Evolutionary conservation across 2,113 vertebrate genomes (phyloP).

Genomic region (Neofelis nebulosa): DNA sequence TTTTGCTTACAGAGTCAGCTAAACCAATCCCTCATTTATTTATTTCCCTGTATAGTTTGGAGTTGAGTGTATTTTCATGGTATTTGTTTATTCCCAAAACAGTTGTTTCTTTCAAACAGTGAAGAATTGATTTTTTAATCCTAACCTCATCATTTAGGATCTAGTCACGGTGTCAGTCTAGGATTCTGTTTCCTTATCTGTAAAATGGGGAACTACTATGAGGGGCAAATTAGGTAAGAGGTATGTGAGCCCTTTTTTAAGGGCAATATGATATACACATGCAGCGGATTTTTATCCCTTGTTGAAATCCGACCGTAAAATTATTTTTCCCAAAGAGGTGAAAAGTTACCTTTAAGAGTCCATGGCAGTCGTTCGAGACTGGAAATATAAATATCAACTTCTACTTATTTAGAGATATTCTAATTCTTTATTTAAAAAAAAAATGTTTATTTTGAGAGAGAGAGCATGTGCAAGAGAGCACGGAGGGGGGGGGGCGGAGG

Average conservation of each 20-base stretch:
- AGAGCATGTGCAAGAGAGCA: too few species aligned
- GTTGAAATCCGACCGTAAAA: not conserved
- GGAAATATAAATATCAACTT: not conserved
- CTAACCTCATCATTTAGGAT: not conserved
- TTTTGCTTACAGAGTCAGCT: not conserved
- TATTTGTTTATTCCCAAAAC: not conserved
- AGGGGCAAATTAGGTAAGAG: not conserved
- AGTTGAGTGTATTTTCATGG: not conserved
- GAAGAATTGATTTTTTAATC: conserved; percentile 34
- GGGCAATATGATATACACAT: not conserved
- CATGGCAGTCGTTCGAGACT: not conserved
- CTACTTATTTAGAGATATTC: not conserved
- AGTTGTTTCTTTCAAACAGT: not conserved
- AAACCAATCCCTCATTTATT: not conserved
- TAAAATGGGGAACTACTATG: not conserved
- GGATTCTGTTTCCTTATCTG: not conserved
- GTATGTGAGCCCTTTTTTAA: not conserved
- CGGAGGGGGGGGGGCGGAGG: fast-evolving
- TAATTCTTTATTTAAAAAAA: not conserved
- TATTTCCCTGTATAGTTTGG: not conserved
- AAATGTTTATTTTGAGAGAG: too few species aligned
- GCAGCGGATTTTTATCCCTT: not conserved
- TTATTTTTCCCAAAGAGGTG: not conserved
- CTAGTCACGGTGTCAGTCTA: not conserved
- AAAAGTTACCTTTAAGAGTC: not conserved